phyloP scores from a whole-genome alignment of 2,113 vertebrate genomes.

The Rhinolophus sinicus region DNA sequence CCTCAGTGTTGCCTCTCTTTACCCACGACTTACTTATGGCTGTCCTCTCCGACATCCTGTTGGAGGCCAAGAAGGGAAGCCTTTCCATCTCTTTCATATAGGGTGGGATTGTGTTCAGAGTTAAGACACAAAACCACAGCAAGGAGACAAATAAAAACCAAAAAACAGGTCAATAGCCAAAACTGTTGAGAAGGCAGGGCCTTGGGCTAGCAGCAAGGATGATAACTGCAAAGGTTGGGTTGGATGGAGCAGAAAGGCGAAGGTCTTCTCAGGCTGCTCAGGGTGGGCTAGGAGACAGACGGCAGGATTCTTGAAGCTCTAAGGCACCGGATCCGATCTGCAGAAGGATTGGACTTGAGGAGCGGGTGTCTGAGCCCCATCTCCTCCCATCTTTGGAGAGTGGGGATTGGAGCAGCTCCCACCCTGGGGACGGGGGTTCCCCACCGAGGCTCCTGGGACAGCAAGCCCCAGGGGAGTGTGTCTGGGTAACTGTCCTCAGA shows the following conservation, averaged over 20 bases:
- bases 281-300: neutral
- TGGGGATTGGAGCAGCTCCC: neutral
- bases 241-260: neutral
- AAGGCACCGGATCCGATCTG: neutral
- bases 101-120: neutral
- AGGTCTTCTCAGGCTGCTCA: neutral
- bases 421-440: neutral
- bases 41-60: neutral
- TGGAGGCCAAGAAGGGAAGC: neutral
- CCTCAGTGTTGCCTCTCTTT: neutral
- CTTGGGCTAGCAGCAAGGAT: neutral
- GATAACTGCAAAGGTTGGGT: neutral
- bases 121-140: neutral
- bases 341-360: neutral
- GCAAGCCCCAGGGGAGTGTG: neutral
- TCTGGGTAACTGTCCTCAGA: neutral
- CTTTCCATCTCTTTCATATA: neutral
- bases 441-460: neutral
- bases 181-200: neutral
- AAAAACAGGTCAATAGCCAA: neutral
- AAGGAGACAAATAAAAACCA: neutral
- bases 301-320: neutral
- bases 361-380: neutral
- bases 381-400: neutral
- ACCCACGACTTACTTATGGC: neutral